Base-by-base conservation (phyloP, 2,888 invertebrate genomes). In the Andrena camellia region DNA sequence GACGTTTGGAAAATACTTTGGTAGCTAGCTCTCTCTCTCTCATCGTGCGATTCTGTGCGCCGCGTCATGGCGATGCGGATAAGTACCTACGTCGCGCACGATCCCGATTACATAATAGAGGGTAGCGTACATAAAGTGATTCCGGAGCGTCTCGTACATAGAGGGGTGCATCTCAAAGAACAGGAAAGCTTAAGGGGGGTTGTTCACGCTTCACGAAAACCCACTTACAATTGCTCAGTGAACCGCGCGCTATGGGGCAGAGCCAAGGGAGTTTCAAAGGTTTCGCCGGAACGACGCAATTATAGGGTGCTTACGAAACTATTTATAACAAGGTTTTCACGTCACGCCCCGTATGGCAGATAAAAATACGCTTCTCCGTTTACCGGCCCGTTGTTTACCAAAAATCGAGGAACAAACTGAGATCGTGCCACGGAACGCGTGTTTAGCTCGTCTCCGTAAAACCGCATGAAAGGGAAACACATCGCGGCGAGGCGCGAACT, bases 131-230 rank as follows among this genome's bases (percentile, higher is more conserved):
- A 33, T 59, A 75, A 75, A 66, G 67, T 60, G 31, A 78, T 68
- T 67, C 42, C 26, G 20, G 54, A 76, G 67, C 52, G 67, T 74
- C 69, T 52, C 50, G 60, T 17, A 57, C 60, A 57, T 66, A 50
- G 68, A 67, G 81, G 80, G 83, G 71, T 81, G 79, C 70, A 70
- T 83, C 77, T 87, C 72, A 74, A 87, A 85, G 81, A 87, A 80
- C 69, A 71, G 74, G 64, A 63, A 81, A 70, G 83, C 73, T 79
- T 52, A 70, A 84, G 10, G 26, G 87, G 78, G 64, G 82, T 78
- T 78, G 78, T 86, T 88, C 67, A 88, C 81, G 86, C 86, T 84
- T 78, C 23, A 68, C 73, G 83, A 79, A 83, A 85, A 86, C 81
- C 79, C 78, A 70, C 68, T 76, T 77, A 78, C 73, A 81, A 88